Evolutionary conservation across 2,113 vertebrate species (phyloP).

Genomic region (Crocuta crocuta): DNA sequence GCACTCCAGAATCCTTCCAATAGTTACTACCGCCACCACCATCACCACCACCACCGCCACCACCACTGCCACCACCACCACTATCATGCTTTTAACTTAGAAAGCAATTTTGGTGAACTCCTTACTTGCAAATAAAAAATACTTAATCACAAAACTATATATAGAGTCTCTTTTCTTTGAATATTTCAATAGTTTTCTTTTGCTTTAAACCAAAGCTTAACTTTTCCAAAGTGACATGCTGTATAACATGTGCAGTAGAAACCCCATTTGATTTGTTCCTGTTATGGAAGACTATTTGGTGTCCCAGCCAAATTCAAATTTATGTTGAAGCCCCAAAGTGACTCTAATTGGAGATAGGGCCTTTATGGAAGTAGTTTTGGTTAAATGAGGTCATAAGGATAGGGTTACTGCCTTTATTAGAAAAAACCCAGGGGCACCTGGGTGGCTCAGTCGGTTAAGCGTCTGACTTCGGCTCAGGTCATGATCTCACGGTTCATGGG

Average conservation of each 20-base stretch:
- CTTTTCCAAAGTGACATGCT: neutral
- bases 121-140: neutral
- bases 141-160: neutral
- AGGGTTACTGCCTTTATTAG: neutral
- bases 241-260: neutral
- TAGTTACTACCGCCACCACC: neutral
- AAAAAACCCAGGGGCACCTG: neutral
- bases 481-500: too few species aligned
- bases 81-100: neutral
- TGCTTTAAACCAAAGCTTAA: neutral
- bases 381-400: neutral
- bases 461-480: too few species aligned
- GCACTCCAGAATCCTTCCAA: neutral
- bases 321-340: neutral
- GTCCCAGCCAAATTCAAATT: neutral
- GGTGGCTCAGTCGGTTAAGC: too few species aligned
- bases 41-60: neutral
- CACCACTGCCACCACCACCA: neutral
- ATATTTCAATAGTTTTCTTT: neutral
- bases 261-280: neutral
- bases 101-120: neutral
- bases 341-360: neutral
- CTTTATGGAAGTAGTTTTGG: neutral
- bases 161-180: neutral
- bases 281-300: neutral